Evolutionary conservation across 2,797 vertebrate species (phyloP).

Genomic region (Aeoliscus strigatus): DNA sequence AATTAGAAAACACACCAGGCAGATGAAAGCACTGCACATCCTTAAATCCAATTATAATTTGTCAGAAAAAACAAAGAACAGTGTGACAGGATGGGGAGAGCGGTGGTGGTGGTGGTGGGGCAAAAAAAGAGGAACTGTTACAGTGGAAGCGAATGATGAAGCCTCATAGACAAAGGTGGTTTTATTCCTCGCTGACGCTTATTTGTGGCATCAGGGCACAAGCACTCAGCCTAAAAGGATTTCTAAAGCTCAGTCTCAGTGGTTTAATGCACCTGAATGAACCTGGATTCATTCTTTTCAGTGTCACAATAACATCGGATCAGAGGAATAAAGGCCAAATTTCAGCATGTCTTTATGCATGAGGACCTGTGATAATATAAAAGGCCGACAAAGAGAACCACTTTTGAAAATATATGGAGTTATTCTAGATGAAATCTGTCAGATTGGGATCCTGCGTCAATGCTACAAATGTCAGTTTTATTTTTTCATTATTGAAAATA

Average conservation of each 20-base stretch:
- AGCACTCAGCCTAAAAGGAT: conserved; percentile 50
- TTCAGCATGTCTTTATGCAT: too few species aligned
- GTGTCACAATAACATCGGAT: conserved; percentile 18
- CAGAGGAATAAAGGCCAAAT: conserved; percentile 7
- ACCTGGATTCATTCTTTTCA: conserved; percentile 36
- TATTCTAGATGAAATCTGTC: too few species aligned
- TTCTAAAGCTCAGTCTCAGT: conserved; percentile 29
- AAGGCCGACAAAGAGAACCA: too few species aligned
- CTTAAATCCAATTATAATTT: conserved; percentile 91
- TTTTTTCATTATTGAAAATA: too few species aligned
- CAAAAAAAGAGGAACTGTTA: conserved; percentile 38
- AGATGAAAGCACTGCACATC: conserved; percentile 87
- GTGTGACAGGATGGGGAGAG: conserved; percentile 41
- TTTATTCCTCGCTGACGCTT: conserved; percentile 54
- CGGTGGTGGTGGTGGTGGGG: too few species aligned
- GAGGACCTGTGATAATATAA: too few species aligned
- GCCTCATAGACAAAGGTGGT: conserved; percentile 42
- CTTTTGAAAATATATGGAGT: too few species aligned
- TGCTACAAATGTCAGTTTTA: too few species aligned
- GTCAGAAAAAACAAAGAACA: conserved; percentile 72
- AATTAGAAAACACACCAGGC: conserved; percentile 67
- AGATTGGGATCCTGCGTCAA: too few species aligned
- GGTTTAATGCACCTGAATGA: background rate
- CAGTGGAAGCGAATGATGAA: conserved; percentile 46
- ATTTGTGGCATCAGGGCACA: conserved; percentile 46